phyloP scores from a whole-genome alignment of 2,113 vertebrate genomes.

The Centropus unirufus region DNA sequence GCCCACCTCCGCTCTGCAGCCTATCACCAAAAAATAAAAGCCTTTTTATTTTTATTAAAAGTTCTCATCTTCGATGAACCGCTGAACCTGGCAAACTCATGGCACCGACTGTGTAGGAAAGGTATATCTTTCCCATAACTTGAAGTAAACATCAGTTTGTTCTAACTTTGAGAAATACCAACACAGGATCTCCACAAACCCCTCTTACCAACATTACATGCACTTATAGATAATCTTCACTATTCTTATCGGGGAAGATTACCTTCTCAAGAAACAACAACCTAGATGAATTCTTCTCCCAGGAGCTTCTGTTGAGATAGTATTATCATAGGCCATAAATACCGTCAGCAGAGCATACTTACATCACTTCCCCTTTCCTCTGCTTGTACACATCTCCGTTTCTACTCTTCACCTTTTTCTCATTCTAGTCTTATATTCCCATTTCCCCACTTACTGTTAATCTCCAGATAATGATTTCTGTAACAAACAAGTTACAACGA shows the following conservation, averaged over 20 bases:
- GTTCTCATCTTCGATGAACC: background rate
- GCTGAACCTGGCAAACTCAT: background rate
- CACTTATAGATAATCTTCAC: background rate
- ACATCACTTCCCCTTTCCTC: background rate
- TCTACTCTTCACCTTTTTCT: background rate
- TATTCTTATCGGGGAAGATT: background rate
- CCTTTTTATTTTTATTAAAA: background rate
- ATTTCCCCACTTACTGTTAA: background rate
- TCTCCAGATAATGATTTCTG: background rate
- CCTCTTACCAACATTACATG: background rate
- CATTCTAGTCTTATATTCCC: background rate
- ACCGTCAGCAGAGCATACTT: background rate
- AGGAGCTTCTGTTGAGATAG: background rate
- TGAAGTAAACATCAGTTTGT: background rate
- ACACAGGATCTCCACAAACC: background rate
- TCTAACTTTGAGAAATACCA: background rate
- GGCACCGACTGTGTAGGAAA: background rate
- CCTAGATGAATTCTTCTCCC: background rate
- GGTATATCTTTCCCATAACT: background rate
- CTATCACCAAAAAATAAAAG: background rate
- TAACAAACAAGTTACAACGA: background rate
- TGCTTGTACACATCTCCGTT: background rate
- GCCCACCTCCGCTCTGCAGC: background rate
- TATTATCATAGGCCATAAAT: background rate
- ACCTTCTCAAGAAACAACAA: constrained; percentile 35